phyloP scores from a whole-genome alignment of 2,797 vertebrate genomes.

The Ammospiza maritima region DNA sequence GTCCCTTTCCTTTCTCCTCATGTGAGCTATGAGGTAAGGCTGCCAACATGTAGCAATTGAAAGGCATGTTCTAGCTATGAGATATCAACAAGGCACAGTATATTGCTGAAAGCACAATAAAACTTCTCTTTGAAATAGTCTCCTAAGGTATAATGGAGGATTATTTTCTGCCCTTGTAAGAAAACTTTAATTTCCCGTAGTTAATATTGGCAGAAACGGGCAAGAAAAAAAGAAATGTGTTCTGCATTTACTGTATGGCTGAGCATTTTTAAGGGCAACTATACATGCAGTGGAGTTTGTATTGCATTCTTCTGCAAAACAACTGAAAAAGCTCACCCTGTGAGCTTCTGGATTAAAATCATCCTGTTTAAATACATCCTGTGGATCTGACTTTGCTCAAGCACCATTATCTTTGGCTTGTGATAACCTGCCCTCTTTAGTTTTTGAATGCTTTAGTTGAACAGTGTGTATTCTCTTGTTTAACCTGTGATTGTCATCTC shows the following conservation, averaged over 20 bases:
- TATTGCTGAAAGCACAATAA: neutral
- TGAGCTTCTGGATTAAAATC: neutral
- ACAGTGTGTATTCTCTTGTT: neutral
- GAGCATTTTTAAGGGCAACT: neutral
- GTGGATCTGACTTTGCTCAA: neutral
- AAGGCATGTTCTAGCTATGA: neutral
- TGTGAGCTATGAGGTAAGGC: conserved; percentile 62
- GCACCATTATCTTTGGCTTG: neutral
- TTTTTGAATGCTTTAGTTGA: neutral
- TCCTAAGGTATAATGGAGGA: too few relatives aligned
- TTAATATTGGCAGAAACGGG: neutral
- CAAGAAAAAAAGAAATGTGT: neutral
- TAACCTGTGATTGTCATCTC: neutral
- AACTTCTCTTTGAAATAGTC: neutral
- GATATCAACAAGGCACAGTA: neutral
- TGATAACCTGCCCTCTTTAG: neutral
- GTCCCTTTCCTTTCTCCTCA: conserved; percentile 50
- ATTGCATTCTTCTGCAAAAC: neutral
- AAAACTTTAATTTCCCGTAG: neutral
- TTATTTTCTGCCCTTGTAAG: neutral
- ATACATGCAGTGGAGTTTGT: neutral
- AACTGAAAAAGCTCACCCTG: neutral
- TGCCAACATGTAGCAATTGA: neutral
- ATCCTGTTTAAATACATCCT: neutral
- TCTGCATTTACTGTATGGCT: neutral